These are phyloP conservation scores for Crotalus horridus DNA, from an alignment of 2,113 vertebrate genomes.

Conservation along the genomic window DNA sequence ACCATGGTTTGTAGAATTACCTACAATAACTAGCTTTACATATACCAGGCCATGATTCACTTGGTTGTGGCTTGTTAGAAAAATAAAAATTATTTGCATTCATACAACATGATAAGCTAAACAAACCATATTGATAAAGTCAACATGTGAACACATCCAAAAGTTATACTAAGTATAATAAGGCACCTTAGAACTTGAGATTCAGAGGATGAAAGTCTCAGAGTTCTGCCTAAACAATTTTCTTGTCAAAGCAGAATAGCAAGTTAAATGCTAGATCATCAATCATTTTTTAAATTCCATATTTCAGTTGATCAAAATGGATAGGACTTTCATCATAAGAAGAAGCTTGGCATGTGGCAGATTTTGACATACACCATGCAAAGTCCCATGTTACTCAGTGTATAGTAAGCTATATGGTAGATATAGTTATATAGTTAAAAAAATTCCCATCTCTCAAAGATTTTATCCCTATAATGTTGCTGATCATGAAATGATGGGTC, in stretches of 20 bases:
- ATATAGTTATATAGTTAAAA: no score
- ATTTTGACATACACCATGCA: neutral
- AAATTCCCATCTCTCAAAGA: no score
- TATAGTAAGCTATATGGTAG: neutral
- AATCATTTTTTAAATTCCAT: neutral
- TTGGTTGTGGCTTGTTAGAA: neutral
- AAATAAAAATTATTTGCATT: neutral
- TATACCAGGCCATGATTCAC: neutral
- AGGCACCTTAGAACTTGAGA: no score
- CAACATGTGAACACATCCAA: rapidly evolving
- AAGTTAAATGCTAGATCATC: neutral
- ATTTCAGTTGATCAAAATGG: neutral
- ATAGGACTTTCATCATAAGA: neutral
- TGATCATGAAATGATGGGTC: no score
- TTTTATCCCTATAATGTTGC: no score
- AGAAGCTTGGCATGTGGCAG: neutral
- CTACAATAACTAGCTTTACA: neutral
- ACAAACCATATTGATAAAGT: neutral
- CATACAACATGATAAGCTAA: neutral
- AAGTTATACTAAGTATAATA: neutral
- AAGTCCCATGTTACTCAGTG: neutral
- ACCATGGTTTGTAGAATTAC: neutral
- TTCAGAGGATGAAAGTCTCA: neutral
- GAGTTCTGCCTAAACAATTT: neutral
- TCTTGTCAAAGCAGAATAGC: neutral